A percentile compares a stretch with the other conserved stretches of the same genome.
These are phyloP conservation scores for Pungitius pungitius DNA, from an alignment of 2,113 vertebrate genomes.

Conservation along the genomic window DNA sequence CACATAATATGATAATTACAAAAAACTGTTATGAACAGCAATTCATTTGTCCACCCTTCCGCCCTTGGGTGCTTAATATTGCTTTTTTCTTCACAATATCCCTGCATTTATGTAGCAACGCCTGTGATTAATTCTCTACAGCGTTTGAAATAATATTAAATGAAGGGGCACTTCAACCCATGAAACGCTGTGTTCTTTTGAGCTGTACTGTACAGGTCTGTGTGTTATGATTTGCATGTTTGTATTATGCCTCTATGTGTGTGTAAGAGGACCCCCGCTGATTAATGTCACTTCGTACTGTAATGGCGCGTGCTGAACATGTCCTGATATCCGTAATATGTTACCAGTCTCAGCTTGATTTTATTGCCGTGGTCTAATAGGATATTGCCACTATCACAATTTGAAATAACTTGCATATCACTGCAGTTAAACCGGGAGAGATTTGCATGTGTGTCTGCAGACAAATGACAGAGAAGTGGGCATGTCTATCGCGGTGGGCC, in stretches of 20 bases:
- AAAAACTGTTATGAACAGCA: conserved; percentile 49
- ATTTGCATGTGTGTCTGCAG: conserved; percentile 43
- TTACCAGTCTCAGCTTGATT: conserved; percentile 72
- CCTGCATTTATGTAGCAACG: conserved; percentile 42
- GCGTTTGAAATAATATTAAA: conserved; percentile 31
- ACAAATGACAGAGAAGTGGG: conserved; percentile 43
- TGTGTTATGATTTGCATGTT: conserved; percentile 65
- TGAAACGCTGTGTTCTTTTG: conserved; percentile 15
- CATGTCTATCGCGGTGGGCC: conserved; percentile 51
- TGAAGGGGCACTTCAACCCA: conserved; percentile 34
- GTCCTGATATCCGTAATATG: conserved; percentile 71
- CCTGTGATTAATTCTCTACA: conserved; percentile 33
- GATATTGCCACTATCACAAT: conserved; percentile 75
- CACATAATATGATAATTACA: conserved; percentile 43
- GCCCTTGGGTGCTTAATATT: conserved; percentile 38
- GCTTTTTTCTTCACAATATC: conserved; percentile 45
- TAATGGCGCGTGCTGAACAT: conserved; percentile 69
- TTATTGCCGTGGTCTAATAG: conserved; percentile 76
- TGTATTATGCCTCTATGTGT: conserved; percentile 65
- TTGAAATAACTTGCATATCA: conserved; percentile 76
- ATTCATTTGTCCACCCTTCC: conserved; percentile 48
- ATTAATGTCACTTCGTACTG: conserved; percentile 74
- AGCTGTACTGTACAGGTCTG: conserved; percentile 23
- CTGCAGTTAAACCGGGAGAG: conserved; percentile 61
- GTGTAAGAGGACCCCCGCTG: conserved; percentile 63